These are phyloP conservation scores for Ammodytes marinus DNA, from an alignment of 2,113 vertebrate species.

Conservation along the genomic window DNA sequence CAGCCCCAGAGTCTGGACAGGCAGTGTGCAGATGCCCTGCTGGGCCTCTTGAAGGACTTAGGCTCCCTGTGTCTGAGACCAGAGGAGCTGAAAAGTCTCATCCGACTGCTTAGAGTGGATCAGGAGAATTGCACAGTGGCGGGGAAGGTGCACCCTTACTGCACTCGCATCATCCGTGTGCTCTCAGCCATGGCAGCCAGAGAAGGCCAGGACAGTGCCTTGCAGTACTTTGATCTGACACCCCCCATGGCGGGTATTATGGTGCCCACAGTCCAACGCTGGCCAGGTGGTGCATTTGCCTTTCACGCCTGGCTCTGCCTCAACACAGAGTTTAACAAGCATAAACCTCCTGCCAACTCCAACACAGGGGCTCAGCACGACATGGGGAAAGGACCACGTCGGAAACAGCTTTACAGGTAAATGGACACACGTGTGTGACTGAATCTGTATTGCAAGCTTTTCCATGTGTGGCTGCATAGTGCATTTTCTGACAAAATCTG, in stretches of 20 bases:
- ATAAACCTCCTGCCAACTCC: conserved; percentile 50
- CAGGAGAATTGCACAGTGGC: conserved; percentile 40
- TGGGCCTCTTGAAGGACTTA: conserved; percentile 90
- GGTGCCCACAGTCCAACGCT: conserved; percentile 94
- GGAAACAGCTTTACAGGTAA: conserved; percentile 98
- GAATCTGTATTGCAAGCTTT: background rate
- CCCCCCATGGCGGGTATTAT: conserved; percentile 97
- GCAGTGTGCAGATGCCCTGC: conserved; percentile 88
- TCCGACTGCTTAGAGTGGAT: conserved; percentile 84
- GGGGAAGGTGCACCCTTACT: conserved; percentile 82
- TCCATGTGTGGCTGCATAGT: background rate
- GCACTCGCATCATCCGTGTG: conserved; percentile 83
- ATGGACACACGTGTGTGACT: background rate
- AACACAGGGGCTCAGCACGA: conserved; percentile 59
- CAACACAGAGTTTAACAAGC: conserved; percentile 78
- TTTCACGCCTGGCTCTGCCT: conserved; percentile 98
- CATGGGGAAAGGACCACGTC: conserved; percentile 86
- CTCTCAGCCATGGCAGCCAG: conserved; percentile 91
- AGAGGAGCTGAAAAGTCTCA: conserved; percentile 88
- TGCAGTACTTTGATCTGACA: conserved; percentile 94
- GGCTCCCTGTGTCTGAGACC: conserved; percentile 92
- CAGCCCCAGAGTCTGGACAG: conserved; percentile 80
- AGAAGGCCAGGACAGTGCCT: conserved; percentile 83
- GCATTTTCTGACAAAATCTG: background rate
- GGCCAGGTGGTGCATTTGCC: conserved; percentile 92